These are phyloP conservation scores for Ursus arctos DNA, from an alignment of 2,113 vertebrate species.

Conservation along the genomic window DNA sequence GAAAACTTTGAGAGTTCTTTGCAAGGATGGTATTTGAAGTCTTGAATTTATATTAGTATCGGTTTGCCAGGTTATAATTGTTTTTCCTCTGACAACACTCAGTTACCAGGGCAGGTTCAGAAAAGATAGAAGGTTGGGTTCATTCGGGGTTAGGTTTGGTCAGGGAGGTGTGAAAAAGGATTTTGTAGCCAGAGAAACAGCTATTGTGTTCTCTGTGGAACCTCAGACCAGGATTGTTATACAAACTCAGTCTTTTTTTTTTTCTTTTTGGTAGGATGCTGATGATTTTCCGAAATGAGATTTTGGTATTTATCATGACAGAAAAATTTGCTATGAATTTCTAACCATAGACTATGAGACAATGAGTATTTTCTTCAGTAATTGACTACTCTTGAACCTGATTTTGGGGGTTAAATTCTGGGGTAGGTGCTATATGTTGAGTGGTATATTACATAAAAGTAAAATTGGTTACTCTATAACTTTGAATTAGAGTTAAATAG, in stretches of 20 bases:
- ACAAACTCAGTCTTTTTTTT: neutral
- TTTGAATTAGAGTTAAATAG: conserved; percentile 55
- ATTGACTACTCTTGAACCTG: neutral
- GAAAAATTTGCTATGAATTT: neutral
- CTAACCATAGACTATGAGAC: neutral
- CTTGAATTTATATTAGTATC: neutral
- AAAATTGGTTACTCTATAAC: conserved; percentile 31
- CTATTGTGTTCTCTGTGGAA: neutral
- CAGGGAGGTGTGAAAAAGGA: neutral
- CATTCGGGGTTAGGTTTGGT: neutral
- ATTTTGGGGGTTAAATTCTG: neutral
- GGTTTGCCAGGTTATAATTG: neutral
- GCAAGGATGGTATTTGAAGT: neutral
- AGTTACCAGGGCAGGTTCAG: neutral
- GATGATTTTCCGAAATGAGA: conserved; percentile 33
- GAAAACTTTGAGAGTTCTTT: neutral
- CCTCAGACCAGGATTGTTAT: neutral
- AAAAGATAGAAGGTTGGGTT: neutral
- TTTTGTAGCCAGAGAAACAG: neutral
- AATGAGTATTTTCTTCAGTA: conserved; percentile 3
- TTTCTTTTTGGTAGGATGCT: neutral
- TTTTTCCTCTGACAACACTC: neutral
- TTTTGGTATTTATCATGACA: neutral
- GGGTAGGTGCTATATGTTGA: neutral
- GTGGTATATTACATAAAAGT: neutral